Percentiles rank a stretch among this genome's conserved stretches.
phyloP scores from a whole-genome alignment of 2,113 vertebrate species.

The Heterotilapia buettikoferi region DNA sequence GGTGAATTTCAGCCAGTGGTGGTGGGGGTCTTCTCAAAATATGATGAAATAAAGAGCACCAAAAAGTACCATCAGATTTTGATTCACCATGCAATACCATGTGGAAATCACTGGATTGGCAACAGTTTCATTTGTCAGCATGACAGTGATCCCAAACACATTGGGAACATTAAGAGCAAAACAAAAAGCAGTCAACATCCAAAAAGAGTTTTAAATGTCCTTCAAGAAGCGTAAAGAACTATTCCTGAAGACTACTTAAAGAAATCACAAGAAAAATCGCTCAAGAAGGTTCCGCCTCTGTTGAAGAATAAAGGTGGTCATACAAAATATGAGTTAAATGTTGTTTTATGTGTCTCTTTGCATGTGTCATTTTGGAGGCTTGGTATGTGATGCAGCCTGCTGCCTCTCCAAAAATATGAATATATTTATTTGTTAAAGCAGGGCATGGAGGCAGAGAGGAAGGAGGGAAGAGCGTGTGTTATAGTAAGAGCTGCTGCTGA shows the following conservation, averaged over 20 bases:
- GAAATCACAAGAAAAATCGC: background rate
- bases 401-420: conserved; percentile 12
- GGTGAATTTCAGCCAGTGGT: background rate
- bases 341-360: background rate
- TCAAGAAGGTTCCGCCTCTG: background rate
- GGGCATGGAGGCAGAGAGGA: background rate
- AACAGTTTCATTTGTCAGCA: background rate
- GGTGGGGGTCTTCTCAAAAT: background rate
- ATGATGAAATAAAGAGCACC: background rate
- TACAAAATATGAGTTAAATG: background rate
- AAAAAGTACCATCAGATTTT: background rate
- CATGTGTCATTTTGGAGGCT: background rate
- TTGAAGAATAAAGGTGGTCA: background rate
- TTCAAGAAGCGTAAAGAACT: background rate
- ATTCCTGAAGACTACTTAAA: background rate
- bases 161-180: background rate
- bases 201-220: background rate
- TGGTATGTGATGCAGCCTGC: background rate
- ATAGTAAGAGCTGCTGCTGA: background rate
- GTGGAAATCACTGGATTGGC: background rate
- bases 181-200: background rate
- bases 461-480: background rate
- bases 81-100: background rate
- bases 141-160: background rate
- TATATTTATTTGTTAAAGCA: conserved; percentile 45